These are phyloP conservation scores for Clinocottus analis DNA, from an alignment of 2,113 vertebrate genomes.

Conservation along the genomic window DNA sequence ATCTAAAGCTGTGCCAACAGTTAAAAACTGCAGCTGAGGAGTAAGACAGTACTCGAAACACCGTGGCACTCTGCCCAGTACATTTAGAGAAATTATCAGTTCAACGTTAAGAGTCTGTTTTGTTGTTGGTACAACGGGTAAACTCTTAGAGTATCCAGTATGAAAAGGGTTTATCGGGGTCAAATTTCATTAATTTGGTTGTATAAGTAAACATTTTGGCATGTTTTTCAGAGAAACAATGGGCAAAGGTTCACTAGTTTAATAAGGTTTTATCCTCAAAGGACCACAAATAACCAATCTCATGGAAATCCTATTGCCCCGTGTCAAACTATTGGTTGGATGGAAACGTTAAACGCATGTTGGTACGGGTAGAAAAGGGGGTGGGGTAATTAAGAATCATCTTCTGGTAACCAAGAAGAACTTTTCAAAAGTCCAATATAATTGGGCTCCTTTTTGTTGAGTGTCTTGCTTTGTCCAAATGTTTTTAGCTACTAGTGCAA, in stretches of 20 bases:
- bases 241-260: background rate
- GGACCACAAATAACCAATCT: background rate
- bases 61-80: background rate
- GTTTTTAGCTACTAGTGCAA: background rate
- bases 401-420: background rate
- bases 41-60: background rate
- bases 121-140: background rate
- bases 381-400: background rate
- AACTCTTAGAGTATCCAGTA: background rate
- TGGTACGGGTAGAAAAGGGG: background rate
- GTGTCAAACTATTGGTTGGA: background rate
- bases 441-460: background rate
- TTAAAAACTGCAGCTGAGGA: background rate
- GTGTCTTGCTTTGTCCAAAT: background rate
- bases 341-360: background rate
- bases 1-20: constrained; percentile 9
- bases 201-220: background rate
- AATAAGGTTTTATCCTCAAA: background rate
- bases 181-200: background rate
- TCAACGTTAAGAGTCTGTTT: background rate
- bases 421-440: background rate
- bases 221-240: background rate
- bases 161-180: background rate
- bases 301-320: background rate
- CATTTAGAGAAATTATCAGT: background rate